Evolutionary conservation across 2,797 vertebrate species (phyloP), one percentile per base, ranked within the genome.

Genomic region (Phataginus tricuspis): DNA sequence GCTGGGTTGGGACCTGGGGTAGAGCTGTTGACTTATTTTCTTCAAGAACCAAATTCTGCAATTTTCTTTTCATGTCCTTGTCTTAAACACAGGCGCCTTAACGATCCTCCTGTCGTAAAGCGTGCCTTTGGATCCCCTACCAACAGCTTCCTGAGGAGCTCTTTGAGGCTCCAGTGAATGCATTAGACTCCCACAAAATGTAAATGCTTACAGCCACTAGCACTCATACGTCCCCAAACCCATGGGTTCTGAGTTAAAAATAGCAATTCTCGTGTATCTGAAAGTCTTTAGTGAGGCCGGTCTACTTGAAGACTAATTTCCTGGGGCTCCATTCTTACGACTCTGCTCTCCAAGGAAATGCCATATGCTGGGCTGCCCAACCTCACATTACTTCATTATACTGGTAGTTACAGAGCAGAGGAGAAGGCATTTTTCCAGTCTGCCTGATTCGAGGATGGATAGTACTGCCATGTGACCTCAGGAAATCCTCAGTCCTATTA

Each of bases 41-140:
- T 90, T 98, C 97, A 82, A 71, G 68, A 93, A 99, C 97, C 2
- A 99, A 94, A 27, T 93, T 91, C 53, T 98, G 96, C 97, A 98
- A 98, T 34, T 96, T 98, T 64, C 7, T 97, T 93, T 98, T 99
- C 98, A 99, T 98, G 79, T 97, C 92, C 16, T 98, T 98, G 95
- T 99, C 98, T 98, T 99, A 99, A 96, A 99, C 99, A 99, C 0
- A 99, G 98, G 75, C 99, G 99, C 83, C 98, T 97, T 88, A 99
- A 98, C 21, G 99, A 99, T 84, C 99, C 98, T 19, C 99, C 98
- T 31, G 99, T 99, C 3, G 98, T 99, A 87, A 99, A 98, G 57
- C 99, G 99, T 74, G 97, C 92, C 18, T 98, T 97, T n/a, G 99
- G 99, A 95, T 99, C 99, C 72, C 99, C 99, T 0, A 99, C 99